These are phyloP conservation scores for Sebastes itinus DNA, from an alignment of 2,797 vertebrate genomes.

Conservation along the genomic window DNA sequence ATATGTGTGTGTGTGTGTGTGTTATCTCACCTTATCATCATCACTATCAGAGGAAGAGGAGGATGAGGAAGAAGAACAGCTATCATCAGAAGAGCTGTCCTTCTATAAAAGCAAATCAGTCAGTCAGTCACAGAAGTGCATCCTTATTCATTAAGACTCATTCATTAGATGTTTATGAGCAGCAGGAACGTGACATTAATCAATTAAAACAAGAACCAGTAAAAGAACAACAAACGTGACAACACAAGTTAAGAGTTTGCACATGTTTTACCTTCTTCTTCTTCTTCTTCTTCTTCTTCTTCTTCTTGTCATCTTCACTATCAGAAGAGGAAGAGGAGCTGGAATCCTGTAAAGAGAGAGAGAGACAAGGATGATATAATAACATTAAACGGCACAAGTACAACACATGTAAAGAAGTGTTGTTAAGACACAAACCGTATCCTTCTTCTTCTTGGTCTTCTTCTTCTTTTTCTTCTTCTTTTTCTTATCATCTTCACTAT, in stretches of 20 bases:
- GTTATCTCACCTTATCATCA: slow-evolving; percentile 53
- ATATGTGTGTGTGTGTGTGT: background rate
- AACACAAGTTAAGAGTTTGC: background rate
- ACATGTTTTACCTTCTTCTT: slow-evolving; percentile 34
- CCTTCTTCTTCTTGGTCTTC: slow-evolving; percentile 48
- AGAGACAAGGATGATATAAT: background rate
- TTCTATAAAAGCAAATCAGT: slow-evolving; percentile 29
- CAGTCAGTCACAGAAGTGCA: background rate
- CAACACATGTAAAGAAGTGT: background rate
- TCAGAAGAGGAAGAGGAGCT: slow-evolving; percentile 24
- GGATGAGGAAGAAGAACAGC: slow-evolving; percentile 48
- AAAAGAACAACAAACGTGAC: background rate
- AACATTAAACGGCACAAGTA: background rate
- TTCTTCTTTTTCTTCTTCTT: slow-evolving; percentile 60
- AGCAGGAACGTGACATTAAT: background rate
- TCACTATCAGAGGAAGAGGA: slow-evolving; percentile 70
- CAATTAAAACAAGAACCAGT: background rate
- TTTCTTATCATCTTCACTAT: slow-evolving; percentile 45
- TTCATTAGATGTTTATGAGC: background rate
- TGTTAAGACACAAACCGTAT: no score
- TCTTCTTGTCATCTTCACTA: slow-evolving; percentile 45
- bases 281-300: slow-evolving; percentile 41
- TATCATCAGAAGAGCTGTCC: slow-evolving; percentile 53
- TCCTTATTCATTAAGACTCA: background rate
- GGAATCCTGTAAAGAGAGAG: slow-evolving; percentile 32